Conservation (phyloP, 1,140 invertebrate genomes). For the Euborellia annulipes region DNA sequence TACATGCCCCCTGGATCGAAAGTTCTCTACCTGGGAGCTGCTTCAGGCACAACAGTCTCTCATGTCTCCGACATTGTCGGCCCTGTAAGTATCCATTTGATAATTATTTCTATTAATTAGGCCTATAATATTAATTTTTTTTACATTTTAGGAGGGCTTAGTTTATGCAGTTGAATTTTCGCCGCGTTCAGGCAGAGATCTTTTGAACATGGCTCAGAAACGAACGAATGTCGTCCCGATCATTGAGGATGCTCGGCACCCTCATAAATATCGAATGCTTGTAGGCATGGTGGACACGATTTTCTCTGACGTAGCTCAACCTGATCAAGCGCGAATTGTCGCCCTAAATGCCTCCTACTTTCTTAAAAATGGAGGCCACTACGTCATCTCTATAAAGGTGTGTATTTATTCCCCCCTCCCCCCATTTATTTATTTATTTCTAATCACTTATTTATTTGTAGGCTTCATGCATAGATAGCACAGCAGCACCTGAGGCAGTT, state of each 20-base stretch:
- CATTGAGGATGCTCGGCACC: slow-evolving; percentile 97
- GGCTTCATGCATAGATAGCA: slow-evolving; percentile 98
- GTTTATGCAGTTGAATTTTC: slow-evolving; percentile 99
- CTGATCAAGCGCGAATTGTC: slow-evolving; percentile 97
- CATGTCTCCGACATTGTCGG: slow-evolving; percentile 98
- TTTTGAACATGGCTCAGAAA: slow-evolving; percentile 96
- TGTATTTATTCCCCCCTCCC: too few relatives aligned
- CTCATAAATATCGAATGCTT: slow-evolving; percentile 98
- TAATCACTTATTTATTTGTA: slow-evolving; percentile 31
- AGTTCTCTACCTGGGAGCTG: slow-evolving; percentile 93
- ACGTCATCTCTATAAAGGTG: slow-evolving; percentile 98
- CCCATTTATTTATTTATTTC: too few relatives aligned
- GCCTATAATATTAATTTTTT: too few relatives aligned
- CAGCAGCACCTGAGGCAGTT: slow-evolving; percentile 92
- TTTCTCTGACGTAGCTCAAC: slow-evolving; percentile 96
- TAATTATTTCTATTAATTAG: too few relatives aligned
- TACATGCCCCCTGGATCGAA: slow-evolving; percentile 92
- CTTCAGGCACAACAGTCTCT: slow-evolving; percentile 97
- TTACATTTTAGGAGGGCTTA: slow-evolving; percentile 65
- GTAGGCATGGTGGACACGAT: slow-evolving; percentile 79
- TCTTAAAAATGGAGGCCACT: slow-evolving; percentile 92
- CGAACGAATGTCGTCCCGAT: slow-evolving; percentile 98
- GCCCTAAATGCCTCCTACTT: slow-evolving; percentile 93
- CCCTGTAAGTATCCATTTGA: slow-evolving; percentile 56
- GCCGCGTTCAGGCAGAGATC: slow-evolving; percentile 87